Base-by-base conservation (phyloP, 2,113 vertebrate species). In the Podilymbus podiceps region DNA sequence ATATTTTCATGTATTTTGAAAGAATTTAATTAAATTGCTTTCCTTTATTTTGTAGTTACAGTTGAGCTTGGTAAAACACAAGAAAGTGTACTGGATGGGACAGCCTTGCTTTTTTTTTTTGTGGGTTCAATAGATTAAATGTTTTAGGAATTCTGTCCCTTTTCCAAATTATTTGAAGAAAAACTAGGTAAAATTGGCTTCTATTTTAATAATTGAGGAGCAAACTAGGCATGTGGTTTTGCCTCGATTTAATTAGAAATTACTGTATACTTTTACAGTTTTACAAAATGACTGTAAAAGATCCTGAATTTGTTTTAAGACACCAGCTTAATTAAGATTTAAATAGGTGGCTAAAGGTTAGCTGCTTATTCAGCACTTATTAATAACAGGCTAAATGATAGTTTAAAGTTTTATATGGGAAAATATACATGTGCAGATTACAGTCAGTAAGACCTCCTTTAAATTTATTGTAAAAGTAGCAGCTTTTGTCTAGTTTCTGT, bases 261-360 rank as follows among this genome's bases (percentile, higher is more conserved):
- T 50, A 25, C 33, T 47, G 5, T 73, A 66, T 21, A 24, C 9
- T 58, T 62, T 15, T 90, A 90, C 4, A 5, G 47, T 80, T 96
- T 94, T 88, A 92, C 72, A 87, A 24, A 4, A 10, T 78, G 60
- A 89, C 52, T 28, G 56, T 82, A 85, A 91, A 82, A 86, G 55
- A 64, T 75, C 40, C 8, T 78, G 56, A 50, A 44, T 86, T 85
- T 76, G 9, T 60, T 92, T 75, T 50, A 91, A 94, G 24, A 42
- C 9, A 52, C 6, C 22, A 74, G 28, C 40, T 93, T 89, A 94
- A 76, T 28, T 90, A 77, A 85, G 62, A 78, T 35, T 55, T 87
- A 50, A 81, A 38, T 63, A 71, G 81, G 12, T 86, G 88, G 25
- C n/a, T 94, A 94, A 94, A 96, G 90, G 67, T 96, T 85, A 91